phyloP scores from a whole-genome alignment of 2,797 vertebrate genomes.

The Spea hammondii region DNA sequence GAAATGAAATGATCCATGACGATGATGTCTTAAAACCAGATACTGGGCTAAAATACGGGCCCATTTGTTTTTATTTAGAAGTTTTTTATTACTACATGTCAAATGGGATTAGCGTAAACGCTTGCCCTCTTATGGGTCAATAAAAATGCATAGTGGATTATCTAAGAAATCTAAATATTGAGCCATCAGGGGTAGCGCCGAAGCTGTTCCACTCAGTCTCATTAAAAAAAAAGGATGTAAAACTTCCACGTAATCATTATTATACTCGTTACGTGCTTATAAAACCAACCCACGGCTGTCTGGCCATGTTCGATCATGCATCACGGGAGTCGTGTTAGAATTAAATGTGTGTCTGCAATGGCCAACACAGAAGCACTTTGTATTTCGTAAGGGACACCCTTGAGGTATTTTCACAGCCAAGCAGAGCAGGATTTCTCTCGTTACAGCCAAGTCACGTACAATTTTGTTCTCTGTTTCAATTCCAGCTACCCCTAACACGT shows the following conservation, averaged over 20 bases:
- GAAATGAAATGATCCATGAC: too few relatives aligned
- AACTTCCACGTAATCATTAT: not conserved
- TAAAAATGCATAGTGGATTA: too few relatives aligned
- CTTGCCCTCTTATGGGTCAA: too few relatives aligned
- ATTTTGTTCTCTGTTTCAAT: not conserved
- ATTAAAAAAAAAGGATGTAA: not conserved
- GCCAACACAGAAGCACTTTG: not conserved
- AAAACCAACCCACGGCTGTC: not conserved
- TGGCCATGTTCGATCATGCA: not conserved
- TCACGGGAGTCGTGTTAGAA: not conserved
- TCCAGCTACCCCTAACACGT: not conserved
- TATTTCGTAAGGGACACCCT: not conserved
- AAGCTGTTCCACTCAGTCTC: too few relatives aligned
- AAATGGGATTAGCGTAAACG: too few relatives aligned
- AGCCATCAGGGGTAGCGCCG: too few relatives aligned
- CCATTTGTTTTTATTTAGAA: too few relatives aligned
- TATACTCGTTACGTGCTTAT: not conserved
- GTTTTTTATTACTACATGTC: too few relatives aligned
- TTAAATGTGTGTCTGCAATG: not conserved
- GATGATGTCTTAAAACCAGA: too few relatives aligned
- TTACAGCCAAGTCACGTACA: conserved; percentile 6
- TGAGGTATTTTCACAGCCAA: not conserved
- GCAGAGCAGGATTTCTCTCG: not conserved
- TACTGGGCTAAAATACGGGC: too few relatives aligned
- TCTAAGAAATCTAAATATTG: too few relatives aligned